Evolutionary conservation across 2,113 vertebrate species (phyloP).

Genomic region (Brachypteracias leptosomus): DNA sequence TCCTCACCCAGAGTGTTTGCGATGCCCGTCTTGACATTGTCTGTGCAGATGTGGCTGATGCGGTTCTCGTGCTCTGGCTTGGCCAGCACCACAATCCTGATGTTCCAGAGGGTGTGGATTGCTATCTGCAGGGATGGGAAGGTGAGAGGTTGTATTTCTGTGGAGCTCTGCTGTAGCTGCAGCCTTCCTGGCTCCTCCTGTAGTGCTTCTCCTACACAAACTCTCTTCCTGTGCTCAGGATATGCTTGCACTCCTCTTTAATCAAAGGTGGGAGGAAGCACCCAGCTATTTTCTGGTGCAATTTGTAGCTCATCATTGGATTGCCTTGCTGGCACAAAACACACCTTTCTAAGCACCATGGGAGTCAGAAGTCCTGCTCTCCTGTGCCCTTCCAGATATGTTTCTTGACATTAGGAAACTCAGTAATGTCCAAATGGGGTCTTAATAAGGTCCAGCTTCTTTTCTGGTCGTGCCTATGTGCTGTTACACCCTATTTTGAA

Average conservation of each 20-base stretch:
- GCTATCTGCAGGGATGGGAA: slow-evolving; percentile 78
- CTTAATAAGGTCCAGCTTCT: neutral
- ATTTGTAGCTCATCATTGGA: neutral
- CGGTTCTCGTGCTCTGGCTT: slow-evolving; percentile 96
- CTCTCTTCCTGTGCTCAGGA: neutral
- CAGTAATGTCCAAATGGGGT: neutral
- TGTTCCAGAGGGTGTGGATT: slow-evolving; percentile 94
- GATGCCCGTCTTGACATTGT: slow-evolving; percentile 95
- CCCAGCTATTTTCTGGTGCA: neutral
- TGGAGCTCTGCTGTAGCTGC: neutral
- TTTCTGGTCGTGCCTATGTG: neutral
- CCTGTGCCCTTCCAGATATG: neutral
- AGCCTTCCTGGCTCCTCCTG: neutral
- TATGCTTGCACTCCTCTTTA: neutral
- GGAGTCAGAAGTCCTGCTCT: neutral
- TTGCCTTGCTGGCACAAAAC: neutral
- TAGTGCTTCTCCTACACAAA: neutral
- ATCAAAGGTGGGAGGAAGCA: neutral
- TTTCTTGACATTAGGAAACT: neutral
- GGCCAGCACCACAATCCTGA: slow-evolving; percentile 90
- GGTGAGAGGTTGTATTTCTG: neutral
- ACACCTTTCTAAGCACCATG: neutral
- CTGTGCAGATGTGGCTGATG: slow-evolving; percentile 91
- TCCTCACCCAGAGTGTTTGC: slow-evolving; percentile 92
- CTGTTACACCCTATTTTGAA: neutral